phyloP scores from a whole-genome alignment of 2,797 vertebrate species.

The Tokudaia muenninki region DNA sequence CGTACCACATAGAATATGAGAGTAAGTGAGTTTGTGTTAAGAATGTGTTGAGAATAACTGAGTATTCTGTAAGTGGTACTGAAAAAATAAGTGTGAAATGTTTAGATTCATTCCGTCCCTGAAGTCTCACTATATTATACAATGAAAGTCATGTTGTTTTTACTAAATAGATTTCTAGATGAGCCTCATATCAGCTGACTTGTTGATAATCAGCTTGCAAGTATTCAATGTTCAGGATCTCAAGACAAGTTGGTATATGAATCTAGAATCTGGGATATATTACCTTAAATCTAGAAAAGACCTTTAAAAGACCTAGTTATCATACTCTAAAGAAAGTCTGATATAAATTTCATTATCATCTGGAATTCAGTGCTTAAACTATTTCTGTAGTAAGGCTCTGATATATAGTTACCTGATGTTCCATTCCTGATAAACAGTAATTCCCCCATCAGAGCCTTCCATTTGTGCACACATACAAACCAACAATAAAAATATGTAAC shows the following conservation, averaged over 20 bases:
- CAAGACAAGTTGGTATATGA: background rate
- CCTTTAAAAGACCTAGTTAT: background rate
- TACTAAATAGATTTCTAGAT: slow-evolving; percentile 3
- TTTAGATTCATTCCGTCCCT: background rate
- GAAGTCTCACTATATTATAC: background rate
- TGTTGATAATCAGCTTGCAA: background rate
- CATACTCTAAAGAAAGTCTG: background rate
- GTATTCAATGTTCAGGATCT: background rate
- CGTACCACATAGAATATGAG: background rate
- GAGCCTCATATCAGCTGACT: background rate
- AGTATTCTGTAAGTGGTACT: background rate
- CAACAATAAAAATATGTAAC: background rate
- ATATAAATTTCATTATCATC: background rate
- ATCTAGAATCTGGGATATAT: background rate
- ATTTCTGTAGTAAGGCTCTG: background rate
- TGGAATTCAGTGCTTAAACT: background rate
- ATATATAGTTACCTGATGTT: background rate
- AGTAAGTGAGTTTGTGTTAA: background rate
- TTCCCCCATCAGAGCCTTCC: background rate
- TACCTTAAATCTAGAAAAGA: background rate
- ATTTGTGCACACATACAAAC: background rate
- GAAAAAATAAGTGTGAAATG: background rate
- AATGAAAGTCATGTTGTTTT: background rate
- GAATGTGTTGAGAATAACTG: background rate
- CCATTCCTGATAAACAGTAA: background rate